These are phyloP conservation scores for Diceros bicornis DNA, from an alignment of 2,797 vertebrate genomes.

Conservation along the genomic window DNA sequence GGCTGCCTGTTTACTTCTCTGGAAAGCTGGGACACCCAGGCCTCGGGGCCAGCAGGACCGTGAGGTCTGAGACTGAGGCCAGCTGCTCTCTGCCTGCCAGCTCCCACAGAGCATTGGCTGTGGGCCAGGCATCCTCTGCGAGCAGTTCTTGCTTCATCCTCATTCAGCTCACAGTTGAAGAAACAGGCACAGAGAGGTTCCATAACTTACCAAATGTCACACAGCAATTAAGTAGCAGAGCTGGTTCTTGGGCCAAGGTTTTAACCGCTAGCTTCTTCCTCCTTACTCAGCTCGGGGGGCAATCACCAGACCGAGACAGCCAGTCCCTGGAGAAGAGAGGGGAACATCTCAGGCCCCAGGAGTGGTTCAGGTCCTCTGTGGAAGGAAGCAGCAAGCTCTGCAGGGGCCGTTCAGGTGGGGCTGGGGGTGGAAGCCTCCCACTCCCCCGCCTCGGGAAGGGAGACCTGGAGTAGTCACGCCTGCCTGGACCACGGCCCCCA, in stretches of 20 bases:
- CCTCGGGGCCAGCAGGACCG: not conserved
- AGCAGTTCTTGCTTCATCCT: not conserved
- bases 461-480: not conserved
- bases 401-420: too few relatives aligned
- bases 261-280: not conserved
- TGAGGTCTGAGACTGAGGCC: not conserved
- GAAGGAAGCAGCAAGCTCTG: not conserved
- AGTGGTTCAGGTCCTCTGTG: not conserved
- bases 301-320: not conserved
- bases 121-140: not conserved
- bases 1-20: not conserved
- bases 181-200: not conserved
- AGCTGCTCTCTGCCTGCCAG: not conserved
- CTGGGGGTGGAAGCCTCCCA: not conserved
- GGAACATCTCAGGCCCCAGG: not conserved
- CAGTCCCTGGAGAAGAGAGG: not conserved
- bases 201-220: not conserved
- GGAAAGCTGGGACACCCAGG: not conserved
- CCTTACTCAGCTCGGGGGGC: not conserved
- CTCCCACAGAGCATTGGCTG: too few relatives aligned
- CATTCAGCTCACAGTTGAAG: not conserved
- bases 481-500: rapidly evolving
- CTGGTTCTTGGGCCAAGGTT: not conserved
- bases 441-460: not conserved
- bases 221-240: not conserved